phyloP scores from a whole-genome alignment of 53 echinoderm and acorn worm genomes.

The Mesocentrotus franciscanus region DNA sequence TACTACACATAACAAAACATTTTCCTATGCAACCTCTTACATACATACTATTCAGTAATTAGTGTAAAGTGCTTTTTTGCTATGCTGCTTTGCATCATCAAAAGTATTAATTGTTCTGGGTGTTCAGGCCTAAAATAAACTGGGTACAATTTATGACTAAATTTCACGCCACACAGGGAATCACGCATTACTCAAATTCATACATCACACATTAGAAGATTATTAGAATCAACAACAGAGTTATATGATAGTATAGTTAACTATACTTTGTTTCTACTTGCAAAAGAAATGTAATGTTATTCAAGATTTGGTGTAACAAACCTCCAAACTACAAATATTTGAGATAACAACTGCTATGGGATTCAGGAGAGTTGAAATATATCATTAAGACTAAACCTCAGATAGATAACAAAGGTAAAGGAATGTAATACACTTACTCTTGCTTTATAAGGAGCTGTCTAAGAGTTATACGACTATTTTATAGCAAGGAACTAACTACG shows the following conservation, averaged over 20 bases:
- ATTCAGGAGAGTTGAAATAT: background rate
- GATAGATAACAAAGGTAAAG: no score
- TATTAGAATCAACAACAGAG: background rate
- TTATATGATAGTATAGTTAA: background rate
- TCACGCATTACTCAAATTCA: background rate
- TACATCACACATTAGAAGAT: background rate
- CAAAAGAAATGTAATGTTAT: background rate
- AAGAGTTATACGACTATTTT: background rate
- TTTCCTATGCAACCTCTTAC: no score
- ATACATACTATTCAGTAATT: no score
- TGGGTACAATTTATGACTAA: background rate
- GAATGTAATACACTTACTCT: no score
- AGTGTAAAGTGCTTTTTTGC: no score
- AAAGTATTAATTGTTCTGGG: background rate
- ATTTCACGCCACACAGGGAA: background rate
- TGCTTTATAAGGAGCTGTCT: no score
- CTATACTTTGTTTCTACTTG: background rate
- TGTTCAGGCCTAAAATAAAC: background rate
- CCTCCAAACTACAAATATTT: background rate
- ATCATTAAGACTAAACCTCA: no score
- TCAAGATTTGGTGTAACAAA: background rate
- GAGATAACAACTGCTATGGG: background rate
- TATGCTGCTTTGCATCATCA: background rate
- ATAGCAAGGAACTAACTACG: background rate
- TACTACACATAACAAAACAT: no score